phyloP scores from a whole-genome alignment of 2,113 vertebrate species.

The Willisornis vidua region DNA sequence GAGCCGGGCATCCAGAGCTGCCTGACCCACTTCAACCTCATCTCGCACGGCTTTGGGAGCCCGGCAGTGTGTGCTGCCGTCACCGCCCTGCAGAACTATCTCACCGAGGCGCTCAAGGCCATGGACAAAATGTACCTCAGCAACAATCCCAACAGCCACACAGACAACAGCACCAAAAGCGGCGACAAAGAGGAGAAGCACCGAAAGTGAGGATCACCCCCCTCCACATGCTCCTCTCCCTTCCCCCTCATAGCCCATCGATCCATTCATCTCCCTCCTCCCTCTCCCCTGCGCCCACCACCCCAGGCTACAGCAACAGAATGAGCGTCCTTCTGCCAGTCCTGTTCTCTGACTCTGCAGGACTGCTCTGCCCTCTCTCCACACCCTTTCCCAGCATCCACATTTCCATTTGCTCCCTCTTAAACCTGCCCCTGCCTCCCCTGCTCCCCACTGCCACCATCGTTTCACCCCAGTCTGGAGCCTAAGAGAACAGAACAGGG shows the following conservation, averaged over 20 bases:
- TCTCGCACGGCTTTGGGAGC: constrained; percentile 98
- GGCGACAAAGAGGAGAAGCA: constrained; percentile 99
- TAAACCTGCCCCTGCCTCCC: neutral
- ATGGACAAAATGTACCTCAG: constrained; percentile 99
- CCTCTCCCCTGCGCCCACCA: neutral
- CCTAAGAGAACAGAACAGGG: constrained; percentile 76
- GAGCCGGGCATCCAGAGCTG: constrained; percentile 99
- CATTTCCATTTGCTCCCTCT: constrained; percentile 36
- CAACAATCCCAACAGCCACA: constrained; percentile 97
- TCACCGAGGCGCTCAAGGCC: constrained; percentile 99
- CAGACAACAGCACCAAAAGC: constrained; percentile 95
- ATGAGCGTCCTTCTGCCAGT: constrained; percentile 75
- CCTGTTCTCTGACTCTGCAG: constrained; percentile 75
- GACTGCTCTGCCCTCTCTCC: constrained; percentile 66
- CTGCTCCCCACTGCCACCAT: neutral
- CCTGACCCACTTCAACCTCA: constrained; percentile 99
- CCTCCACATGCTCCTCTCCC: neutral
- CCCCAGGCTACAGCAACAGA: constrained; percentile 70
- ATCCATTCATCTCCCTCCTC: constrained; percentile 34
- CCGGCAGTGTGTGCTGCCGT: constrained; percentile 96
- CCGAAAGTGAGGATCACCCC: constrained; percentile 88
- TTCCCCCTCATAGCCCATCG: constrained; percentile 31
- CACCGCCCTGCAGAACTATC: constrained; percentile 99
- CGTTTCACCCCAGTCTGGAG: constrained; percentile 59
- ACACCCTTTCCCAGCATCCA: neutral